Conservation (phyloP, 2,797 vertebrate species). For the Parambassis ranga region DNA sequence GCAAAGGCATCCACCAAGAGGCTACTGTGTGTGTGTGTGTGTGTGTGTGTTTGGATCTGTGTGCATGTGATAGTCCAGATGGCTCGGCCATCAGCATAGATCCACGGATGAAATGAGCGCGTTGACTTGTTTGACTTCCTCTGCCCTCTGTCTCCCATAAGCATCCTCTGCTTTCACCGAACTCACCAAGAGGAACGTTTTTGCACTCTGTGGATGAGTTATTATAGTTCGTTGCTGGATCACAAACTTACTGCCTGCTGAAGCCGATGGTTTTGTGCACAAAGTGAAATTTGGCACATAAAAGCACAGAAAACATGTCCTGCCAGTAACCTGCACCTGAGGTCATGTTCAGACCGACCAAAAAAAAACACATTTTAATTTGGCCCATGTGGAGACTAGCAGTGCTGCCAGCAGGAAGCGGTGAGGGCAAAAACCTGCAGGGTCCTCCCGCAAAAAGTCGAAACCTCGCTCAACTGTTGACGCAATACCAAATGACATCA, state of each 20-base stretch:
- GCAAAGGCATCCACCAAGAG: slow-evolving; percentile 47
- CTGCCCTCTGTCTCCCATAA: slow-evolving; percentile 30
- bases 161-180: not conserved
- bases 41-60: slow-evolving; percentile 3
- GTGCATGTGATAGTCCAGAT: slow-evolving; percentile 59
- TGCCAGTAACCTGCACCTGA: not conserved
- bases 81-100: slow-evolving; percentile 55
- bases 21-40: slow-evolving; percentile 40
- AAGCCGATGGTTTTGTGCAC: too few species aligned
- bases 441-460: not conserved
- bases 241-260: too few species aligned
- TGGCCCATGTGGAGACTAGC: not conserved
- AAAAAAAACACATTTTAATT: slow-evolving; percentile 18
- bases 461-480: slow-evolving; percentile 11
- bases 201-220: not conserved
- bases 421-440: not conserved
- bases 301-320: not conserved
- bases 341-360: not conserved
- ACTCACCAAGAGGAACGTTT: not conserved
- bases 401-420: not conserved
- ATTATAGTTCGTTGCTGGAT: not conserved
- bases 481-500: not conserved
- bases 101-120: slow-evolving; percentile 8
- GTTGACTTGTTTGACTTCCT: slow-evolving; percentile 45
- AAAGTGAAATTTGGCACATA: not conserved